A percentile compares a stretch with the other conserved stretches of the same genome.
These are phyloP conservation scores for Philantomba maxwellii DNA, from an alignment of 2,113 vertebrate genomes.

Conservation along the genomic window DNA sequence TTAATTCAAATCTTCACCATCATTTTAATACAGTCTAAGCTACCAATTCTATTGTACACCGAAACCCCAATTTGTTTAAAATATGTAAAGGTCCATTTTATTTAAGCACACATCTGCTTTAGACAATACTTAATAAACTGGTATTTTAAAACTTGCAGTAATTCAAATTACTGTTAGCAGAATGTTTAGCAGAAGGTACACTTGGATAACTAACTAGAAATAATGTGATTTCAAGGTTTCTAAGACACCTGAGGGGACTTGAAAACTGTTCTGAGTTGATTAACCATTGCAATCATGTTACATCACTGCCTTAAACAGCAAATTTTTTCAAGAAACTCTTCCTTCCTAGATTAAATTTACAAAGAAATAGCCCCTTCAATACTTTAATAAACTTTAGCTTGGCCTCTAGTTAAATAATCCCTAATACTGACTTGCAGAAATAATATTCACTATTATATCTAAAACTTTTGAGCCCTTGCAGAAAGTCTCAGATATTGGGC, in stretches of 20 bases:
- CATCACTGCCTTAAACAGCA: background rate
- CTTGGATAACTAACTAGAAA: background rate
- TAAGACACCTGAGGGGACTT: background rate
- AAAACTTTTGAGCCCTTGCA: background rate
- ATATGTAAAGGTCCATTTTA: background rate
- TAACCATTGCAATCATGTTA: background rate
- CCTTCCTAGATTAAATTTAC: constrained; percentile 9
- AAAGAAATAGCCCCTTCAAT: background rate
- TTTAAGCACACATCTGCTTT: constrained; percentile 17
- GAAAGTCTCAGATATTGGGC: background rate
- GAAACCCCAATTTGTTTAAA: constrained; percentile 13
- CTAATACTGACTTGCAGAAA: background rate
- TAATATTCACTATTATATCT: background rate
- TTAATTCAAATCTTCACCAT: background rate
- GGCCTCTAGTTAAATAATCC: background rate
- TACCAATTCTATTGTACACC: background rate
- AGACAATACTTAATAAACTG: constrained; percentile 24
- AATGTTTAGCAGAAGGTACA: background rate
- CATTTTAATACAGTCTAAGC: background rate
- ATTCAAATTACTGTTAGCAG: background rate
- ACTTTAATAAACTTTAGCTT: background rate
- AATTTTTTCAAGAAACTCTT: background rate
- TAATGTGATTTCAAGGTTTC: background rate
- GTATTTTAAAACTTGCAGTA: background rate
- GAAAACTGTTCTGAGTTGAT: background rate